Base-by-base conservation (phyloP, 2,113 vertebrate genomes). In the Trichomycterus rosablanca region DNA sequence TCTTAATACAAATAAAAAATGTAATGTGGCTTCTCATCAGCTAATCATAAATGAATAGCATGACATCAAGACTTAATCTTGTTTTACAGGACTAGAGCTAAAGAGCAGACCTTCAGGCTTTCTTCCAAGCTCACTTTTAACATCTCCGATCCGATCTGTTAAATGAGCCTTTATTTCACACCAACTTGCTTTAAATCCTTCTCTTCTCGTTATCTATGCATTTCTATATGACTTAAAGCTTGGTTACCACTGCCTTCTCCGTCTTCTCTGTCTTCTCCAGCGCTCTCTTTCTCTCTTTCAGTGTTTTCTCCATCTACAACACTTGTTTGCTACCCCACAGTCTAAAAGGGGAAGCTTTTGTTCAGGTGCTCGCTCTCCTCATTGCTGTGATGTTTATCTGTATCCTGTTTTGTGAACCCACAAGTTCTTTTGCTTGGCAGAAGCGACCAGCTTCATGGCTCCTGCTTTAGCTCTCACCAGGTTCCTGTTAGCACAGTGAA, bases 301-400 rank as follows among this genome's bases (percentile, higher is more conserved):
- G 24, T 10, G 15, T 62, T 61, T 4, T 64, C 56, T 53, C 52
- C 42, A 51, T 45, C 15, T 15, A 28, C 45, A 2, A 63, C 55
- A 58, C 59, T 70, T 24, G 73, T 55, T 66, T 20, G 23, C 43
- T 59, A 40, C 30, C 68, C 10, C 19, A 39, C 20, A 4, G 39
- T 46, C 65, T 61, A 75, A 68, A 65, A 76, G 79, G 51, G 45
- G 52, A 10, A 22, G 49, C 18, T 63, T 78, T 80, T 84, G 75
- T 83, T 86, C 79, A 74, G 73, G 61, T 74, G 79, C 80, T 82
- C 68, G n/a, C 54, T 24, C 56, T 68, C 44, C 68, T 52, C 48
- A 15, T 46, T 74, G 7, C 30, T 39, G 59, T 60, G 14, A 23
- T 1, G 6, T 70, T 77, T 73, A 79, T 69, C 74, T 68, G 22